These are phyloP conservation scores for Sminthopsis crassicaudata DNA, from an alignment of 2,113 vertebrate species.

Conservation along the genomic window DNA sequence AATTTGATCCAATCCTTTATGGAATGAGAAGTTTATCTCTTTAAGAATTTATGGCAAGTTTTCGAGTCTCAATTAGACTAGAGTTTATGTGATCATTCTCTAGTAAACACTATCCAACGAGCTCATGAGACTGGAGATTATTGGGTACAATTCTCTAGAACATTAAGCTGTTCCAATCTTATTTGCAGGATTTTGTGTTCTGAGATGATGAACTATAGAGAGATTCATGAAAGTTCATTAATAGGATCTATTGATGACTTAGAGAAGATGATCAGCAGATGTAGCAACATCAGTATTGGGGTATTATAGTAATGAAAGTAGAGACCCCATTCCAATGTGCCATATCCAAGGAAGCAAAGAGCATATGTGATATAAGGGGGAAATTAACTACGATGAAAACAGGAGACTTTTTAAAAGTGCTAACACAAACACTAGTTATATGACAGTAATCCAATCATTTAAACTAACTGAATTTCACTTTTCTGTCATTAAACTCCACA, in stretches of 20 bases:
- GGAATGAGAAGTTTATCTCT: neutral
- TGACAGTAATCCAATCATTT: neutral
- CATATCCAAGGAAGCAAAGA: neutral
- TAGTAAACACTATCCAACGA: neutral
- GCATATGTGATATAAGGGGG: rapidly evolving
- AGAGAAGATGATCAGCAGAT: neutral
- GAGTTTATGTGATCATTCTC: neutral
- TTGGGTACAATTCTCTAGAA: neutral
- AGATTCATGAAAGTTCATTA: neutral
- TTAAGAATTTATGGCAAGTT: neutral
- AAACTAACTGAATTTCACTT: neutral
- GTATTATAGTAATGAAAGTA: neutral
- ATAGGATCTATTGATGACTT: neutral
- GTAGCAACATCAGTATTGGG: neutral
- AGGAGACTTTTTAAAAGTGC: neutral
- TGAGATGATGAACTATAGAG: neutral
- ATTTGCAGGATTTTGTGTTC: neutral
- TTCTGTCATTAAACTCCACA: neutral
- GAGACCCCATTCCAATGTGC: neutral
- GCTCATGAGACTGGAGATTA: neutral
- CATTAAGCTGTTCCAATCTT: neutral
- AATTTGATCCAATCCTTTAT: neutral
- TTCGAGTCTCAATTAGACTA: neutral
- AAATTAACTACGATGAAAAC: neutral
- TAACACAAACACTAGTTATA: neutral